phyloP scores from a whole-genome alignment of 2,113 vertebrate genomes.

The Speoplatyrhinus poulsoni region DNA sequence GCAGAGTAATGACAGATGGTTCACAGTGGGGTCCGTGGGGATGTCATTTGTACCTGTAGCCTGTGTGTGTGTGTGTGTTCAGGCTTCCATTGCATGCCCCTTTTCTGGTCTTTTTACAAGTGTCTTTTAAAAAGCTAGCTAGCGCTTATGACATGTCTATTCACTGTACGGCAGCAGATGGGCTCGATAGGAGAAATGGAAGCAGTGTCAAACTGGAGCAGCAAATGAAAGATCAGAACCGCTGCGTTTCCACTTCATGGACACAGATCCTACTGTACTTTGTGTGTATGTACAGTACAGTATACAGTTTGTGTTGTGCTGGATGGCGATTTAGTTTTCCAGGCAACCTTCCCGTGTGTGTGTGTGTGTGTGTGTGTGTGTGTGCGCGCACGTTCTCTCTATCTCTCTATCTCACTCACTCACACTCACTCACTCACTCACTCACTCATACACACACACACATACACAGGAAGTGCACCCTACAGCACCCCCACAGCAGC shows the following conservation, averaged over 20 bases:
- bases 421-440: constrained; percentile 28
- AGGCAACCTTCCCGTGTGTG: too few species aligned
- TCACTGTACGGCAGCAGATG: background rate
- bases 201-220: background rate
- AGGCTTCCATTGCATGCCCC: background rate
- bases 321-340: too few species aligned
- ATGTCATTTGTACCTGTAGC: constrained; percentile 63
- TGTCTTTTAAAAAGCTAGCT: background rate
- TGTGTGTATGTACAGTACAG: constrained; percentile 26
- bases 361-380: too few species aligned
- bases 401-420: background rate
- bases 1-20: constrained; percentile 56
- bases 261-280: background rate
- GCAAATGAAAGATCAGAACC: background rate
- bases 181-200: background rate
- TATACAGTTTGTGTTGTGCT: constrained; percentile 28
- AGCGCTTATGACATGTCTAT: constrained; percentile 13
- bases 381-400: too few species aligned
- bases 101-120: too few species aligned
- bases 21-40: constrained; percentile 43
- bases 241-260: too few species aligned
- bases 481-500: too few species aligned
- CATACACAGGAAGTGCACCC: constrained; percentile 21
- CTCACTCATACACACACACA: constrained; percentile 29
- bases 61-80: constrained; percentile 15